Conservation (phyloP, 2,113 vertebrate species). For the Ranitomeya variabilis region DNA sequence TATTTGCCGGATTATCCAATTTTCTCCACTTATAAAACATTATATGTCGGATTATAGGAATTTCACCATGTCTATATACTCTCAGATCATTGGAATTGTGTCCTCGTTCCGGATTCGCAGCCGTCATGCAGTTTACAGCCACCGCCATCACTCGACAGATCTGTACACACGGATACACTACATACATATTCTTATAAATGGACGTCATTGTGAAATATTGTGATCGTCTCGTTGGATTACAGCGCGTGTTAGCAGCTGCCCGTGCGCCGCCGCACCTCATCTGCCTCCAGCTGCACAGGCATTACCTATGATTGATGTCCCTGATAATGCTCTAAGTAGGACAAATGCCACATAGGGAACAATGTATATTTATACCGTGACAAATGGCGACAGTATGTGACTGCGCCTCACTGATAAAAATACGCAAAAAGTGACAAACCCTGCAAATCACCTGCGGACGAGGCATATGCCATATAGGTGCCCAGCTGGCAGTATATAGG, state of each 20-base stretch:
- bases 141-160: background rate
- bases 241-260: conserved; percentile 27
- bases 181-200: background rate
- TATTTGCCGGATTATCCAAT: background rate
- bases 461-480: background rate
- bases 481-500: background rate
- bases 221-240: background rate
- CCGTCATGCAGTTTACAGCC: no score
- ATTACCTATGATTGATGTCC: conserved; percentile 35
- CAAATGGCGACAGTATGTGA: conserved; percentile 21
- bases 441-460: background rate
- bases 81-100: no score
- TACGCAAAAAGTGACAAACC: conserved; percentile 24
- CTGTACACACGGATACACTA: background rate
- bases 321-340: conserved; percentile 34
- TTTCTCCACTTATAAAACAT: background rate
- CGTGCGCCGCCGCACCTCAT: background rate
- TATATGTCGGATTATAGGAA: background rate
- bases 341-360: conserved; percentile 33
- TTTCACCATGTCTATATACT: background rate
- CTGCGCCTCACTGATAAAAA: conserved; percentile 28
- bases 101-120: no score
- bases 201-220: conserved; percentile 9
- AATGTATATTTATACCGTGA: conserved; percentile 38
- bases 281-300: conserved; percentile 19